Base-by-base conservation (phyloP, 2,888 invertebrate species). In the Torymus texanus region DNA sequence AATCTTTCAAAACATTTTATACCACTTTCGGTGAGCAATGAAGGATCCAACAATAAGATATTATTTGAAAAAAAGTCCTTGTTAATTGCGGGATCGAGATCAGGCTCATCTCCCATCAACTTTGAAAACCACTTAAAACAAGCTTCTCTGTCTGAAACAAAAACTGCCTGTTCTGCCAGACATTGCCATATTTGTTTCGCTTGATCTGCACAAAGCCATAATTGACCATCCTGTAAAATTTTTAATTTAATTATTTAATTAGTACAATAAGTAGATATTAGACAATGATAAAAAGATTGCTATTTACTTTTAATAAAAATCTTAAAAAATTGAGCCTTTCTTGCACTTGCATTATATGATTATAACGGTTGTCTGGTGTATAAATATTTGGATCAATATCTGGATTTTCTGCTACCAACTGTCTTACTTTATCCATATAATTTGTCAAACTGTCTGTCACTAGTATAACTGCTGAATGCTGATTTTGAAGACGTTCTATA, bases 61-160 rank as follows among this genome's bases (percentile, higher is more conserved):
- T 98, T 98, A 86, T 95, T 95, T 91, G 97, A 97, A 92, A 98
- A 98, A 92, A 99, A 99, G 90, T 97, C 97, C 89, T 96, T 94
- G 87, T 97, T 97, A 77, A 98, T 97, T 84, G 97, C 97, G 0
- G 98, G 98, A 91, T 98, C 98, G 75, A 98, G 91, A 90, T 98
- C 98, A 0, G 98, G 98, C 88, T 98, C 98, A 85, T 98, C 98
- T 18, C 97, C 97, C 97, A 97, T 97, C 56, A 97, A 91, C 91
- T 98, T 98, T 58, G 98, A 97, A 91, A 98, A 98, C 98, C 98
- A 98, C 86, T 97, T 96, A 91, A 98, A 99, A 91, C 98, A 98
- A 53, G 98, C 97, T 90, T 99, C 98, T 58, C 98, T 93, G 90
- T 99, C 98, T 1, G 95, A 94, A 14, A 95, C 93, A 90, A 97